Evolutionary conservation across 2,113 vertebrate species (phyloP).

Genomic region (Recurvirostra avosetta): DNA sequence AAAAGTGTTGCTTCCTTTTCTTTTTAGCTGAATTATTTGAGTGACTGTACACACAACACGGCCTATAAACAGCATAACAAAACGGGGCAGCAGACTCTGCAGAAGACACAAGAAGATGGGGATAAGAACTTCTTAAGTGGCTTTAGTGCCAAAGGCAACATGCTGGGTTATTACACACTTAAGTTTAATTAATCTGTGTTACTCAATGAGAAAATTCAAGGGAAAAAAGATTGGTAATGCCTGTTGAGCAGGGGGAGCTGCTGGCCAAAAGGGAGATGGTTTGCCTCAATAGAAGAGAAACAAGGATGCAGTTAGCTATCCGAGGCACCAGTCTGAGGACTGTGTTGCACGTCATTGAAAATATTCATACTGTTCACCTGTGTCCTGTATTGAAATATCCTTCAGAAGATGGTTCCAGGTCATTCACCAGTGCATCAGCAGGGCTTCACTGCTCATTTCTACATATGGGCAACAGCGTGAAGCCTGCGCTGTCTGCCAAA

Average conservation of each 20-base stretch:
- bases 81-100: neutral
- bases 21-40: neutral
- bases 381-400: neutral
- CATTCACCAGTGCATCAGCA: neutral
- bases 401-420: conserved; percentile 27
- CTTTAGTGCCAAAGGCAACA: neutral
- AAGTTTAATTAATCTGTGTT: conserved; percentile 2
- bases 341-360: neutral
- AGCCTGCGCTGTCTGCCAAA: neutral
- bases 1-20: neutral
- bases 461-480: neutral
- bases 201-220: neutral
- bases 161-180: neutral
- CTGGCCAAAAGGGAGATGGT: neutral
- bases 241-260: neutral
- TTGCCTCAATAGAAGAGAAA: neutral
- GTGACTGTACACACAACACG: neutral
- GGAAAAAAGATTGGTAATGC: neutral
- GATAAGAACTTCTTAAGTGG: neutral
- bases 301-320: neutral
- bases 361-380: neutral
- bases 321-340: neutral
- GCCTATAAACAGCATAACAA: neutral
- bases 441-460: neutral
- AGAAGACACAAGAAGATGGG: neutral